A percentile compares a stretch with the other conserved stretches of the same genome.
Conservation (phyloP, 2,797 vertebrate genomes). For the Novumbra hubbsi region DNA sequence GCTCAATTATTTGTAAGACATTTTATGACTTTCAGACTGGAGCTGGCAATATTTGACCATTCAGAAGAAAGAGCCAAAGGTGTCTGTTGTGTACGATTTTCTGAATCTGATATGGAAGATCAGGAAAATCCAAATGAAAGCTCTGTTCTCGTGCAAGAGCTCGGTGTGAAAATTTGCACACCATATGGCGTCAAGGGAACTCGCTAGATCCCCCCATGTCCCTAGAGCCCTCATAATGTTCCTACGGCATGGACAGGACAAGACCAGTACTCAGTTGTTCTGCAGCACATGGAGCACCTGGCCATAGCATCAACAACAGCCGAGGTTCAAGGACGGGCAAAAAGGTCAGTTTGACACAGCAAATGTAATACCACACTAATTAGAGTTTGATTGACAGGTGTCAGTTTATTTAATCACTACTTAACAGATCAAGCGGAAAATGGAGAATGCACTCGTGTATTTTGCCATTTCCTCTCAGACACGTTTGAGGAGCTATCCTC, state of each 20-base stretch:
- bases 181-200: conserved; percentile 24
- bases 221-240: conserved; percentile 19
- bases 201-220: conserved; percentile 21
- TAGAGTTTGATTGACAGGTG: too few species aligned
- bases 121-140: conserved; percentile 29
- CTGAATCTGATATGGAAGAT: conserved; percentile 30
- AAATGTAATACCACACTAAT: not conserved
- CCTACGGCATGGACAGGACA: conserved; percentile 17
- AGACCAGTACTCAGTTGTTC: conserved; percentile 18
- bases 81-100: conserved; percentile 11
- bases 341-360: conserved; percentile 22
- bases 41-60: conserved; percentile 23
- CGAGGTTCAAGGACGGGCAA: conserved; percentile 31
- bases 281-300: conserved; percentile 29
- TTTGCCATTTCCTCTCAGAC: conserved; percentile 28
- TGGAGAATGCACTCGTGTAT: conserved; percentile 28
- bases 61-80: conserved; percentile 24
- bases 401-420: conserved; percentile 17
- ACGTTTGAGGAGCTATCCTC: conserved; percentile 23
- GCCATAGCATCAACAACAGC: conserved; percentile 6
- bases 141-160: conserved; percentile 20
- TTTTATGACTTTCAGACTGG: not conserved
- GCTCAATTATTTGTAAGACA: too few species aligned
- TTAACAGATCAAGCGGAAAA: conserved; percentile 17
- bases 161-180: conserved; percentile 27